Conservation (phyloP, 2,797 vertebrate genomes). For the Silurus lanzhouensis region DNA sequence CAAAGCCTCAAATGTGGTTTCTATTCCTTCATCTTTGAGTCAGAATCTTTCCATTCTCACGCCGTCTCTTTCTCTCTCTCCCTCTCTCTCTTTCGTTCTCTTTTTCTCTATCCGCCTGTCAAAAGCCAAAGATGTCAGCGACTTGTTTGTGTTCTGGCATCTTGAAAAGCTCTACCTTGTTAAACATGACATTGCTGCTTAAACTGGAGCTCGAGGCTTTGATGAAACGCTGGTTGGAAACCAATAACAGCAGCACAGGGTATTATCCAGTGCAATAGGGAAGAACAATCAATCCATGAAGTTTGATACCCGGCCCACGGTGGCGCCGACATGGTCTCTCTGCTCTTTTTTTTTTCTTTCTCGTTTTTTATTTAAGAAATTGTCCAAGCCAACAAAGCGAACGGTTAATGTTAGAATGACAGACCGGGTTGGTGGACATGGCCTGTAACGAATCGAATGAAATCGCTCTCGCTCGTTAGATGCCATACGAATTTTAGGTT, state of each 20-base stretch:
- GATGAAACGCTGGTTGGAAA: conserved; percentile 38
- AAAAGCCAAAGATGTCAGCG: conserved; percentile 49
- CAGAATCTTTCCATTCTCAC: conserved; percentile 82
- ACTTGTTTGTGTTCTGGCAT: conserved; percentile 39
- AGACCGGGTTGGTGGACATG: neutral
- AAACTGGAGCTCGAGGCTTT: conserved; percentile 29
- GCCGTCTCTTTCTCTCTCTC: conserved; percentile 39
- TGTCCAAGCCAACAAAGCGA: conserved; percentile 18
- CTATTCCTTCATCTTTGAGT: conserved; percentile 81
- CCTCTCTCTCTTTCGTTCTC: neutral
- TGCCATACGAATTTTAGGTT: neutral
- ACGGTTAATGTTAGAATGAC: neutral
- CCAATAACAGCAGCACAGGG: conserved; percentile 26
- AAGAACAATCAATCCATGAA: conserved; percentile 15
- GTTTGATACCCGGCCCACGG: conserved; percentile 22
- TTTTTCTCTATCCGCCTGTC: conserved; percentile 52
- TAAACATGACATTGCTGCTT: conserved; percentile 37
- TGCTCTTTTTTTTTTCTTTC: neutral
- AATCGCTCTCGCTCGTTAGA: conserved; percentile 9
- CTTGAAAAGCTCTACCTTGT: conserved; percentile 50
- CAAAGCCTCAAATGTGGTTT: conserved; percentile 83
- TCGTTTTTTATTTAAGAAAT: neutral
- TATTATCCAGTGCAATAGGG: conserved; percentile 19
- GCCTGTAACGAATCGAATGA: conserved; percentile 11
- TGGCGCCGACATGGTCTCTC: conserved; percentile 23